A percentile compares a stretch with the other conserved stretches of the same genome.
Conservation (phyloP, 2,113 vertebrate genomes). For the Phocoena sinus region DNA sequence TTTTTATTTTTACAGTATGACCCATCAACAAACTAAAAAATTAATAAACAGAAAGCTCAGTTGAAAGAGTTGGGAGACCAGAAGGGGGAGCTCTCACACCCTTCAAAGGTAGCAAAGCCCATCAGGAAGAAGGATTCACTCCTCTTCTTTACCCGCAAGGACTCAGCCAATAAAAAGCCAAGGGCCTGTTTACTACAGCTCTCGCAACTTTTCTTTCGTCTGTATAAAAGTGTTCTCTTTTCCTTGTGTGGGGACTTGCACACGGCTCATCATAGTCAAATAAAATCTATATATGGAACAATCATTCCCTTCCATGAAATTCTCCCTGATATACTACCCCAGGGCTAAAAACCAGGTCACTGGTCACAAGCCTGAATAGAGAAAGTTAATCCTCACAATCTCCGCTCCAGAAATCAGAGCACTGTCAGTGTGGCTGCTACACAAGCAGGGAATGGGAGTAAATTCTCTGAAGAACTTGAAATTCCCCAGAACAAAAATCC, state of each 20-base stretch:
- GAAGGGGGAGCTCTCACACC: background rate
- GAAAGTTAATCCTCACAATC: background rate
- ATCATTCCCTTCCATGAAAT: background rate
- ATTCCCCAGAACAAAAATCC: background rate
- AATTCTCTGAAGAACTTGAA: background rate
- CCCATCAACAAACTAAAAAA: background rate
- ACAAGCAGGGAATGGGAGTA: background rate
- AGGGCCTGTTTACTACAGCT: background rate
- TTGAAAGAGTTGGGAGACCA: background rate
- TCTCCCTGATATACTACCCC: background rate
- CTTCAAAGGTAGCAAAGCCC: background rate
- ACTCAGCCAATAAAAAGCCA: background rate
- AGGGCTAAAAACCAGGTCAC: background rate
- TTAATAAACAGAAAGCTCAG: background rate
- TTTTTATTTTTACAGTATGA: background rate
- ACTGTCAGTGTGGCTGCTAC: background rate
- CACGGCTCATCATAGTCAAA: background rate
- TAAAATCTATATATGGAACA: background rate
- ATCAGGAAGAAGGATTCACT: background rate
- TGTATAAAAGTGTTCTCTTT: background rate
- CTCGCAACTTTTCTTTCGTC: background rate
- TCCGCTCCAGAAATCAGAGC: background rate
- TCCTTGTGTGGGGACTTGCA: background rate
- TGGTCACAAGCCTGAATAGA: background rate
- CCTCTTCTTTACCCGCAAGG: background rate